Conservation (phyloP, 2,113 vertebrate species). For the Cromileptes altivelis region DNA sequence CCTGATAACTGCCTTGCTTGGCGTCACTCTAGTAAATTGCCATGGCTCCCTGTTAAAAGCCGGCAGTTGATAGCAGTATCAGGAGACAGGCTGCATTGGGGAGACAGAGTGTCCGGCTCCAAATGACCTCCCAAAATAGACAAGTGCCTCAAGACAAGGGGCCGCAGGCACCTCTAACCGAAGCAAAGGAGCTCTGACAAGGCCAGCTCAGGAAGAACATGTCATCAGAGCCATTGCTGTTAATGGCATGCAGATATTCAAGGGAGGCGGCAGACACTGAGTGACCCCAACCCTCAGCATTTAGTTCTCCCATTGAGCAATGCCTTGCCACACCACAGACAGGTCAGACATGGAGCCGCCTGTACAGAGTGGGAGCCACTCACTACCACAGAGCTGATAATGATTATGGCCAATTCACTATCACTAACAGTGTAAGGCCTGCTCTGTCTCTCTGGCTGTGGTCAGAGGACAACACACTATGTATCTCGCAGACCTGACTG, state of each 20-base stretch:
- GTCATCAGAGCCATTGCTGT: constrained; percentile 88
- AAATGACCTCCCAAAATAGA: constrained; percentile 88
- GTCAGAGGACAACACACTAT: constrained; percentile 38
- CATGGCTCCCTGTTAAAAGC: constrained; percentile 88
- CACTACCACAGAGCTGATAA: constrained; percentile 74
- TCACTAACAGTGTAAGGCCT: constrained; percentile 57
- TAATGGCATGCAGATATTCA: constrained; percentile 84
- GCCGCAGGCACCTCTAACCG: constrained; percentile 66
- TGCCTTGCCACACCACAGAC: constrained; percentile 75
- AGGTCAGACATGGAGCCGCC: constrained; percentile 78
- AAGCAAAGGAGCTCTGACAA: constrained; percentile 68
- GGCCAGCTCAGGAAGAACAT: constrained; percentile 87
- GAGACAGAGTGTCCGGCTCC: constrained; percentile 85
- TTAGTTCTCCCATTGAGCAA: constrained; percentile 54
- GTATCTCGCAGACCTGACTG: constrained; percentile 15
- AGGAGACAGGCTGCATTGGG: constrained; percentile 86
- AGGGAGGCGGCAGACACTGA: constrained; percentile 80
- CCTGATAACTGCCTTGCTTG: constrained; percentile 86
- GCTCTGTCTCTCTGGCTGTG: constrained; percentile 43
- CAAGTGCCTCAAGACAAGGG: constrained; percentile 76
- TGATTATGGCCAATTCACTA: constrained; percentile 69
- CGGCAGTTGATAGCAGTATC: constrained; percentile 89
- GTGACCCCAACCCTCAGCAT: constrained; percentile 64
- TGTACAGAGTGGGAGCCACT: constrained; percentile 73
- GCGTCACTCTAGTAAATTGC: constrained; percentile 90